phyloP scores from a whole-genome alignment of 2,797 vertebrate species.

The Momotus momota region DNA sequence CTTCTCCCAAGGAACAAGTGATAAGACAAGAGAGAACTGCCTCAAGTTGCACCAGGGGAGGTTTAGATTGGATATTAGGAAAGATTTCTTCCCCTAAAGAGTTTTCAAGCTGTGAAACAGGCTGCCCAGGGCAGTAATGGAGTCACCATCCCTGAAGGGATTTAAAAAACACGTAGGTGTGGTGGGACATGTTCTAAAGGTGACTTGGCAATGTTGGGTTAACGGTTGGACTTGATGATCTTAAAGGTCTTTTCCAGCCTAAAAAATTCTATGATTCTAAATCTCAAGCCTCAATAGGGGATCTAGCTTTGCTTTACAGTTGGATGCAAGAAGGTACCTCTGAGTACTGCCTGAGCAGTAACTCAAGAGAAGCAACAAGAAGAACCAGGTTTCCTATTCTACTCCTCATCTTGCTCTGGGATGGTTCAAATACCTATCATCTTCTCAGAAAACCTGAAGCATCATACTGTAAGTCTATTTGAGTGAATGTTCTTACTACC shows the following conservation, averaged over 20 bases:
- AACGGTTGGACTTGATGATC: not conserved
- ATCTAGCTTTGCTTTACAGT: not conserved
- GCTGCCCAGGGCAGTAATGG: not conserved
- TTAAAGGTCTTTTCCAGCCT: not conserved
- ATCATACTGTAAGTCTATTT: not conserved
- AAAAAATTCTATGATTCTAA: not conserved
- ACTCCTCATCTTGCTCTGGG: not conserved
- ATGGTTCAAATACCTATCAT: not conserved
- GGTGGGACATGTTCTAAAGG: not conserved
- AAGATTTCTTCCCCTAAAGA: not conserved
- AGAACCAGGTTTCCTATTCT: not conserved
- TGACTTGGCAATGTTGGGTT: not conserved
- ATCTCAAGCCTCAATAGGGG: not conserved
- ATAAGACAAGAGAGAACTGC: not conserved
- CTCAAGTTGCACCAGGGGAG: not conserved
- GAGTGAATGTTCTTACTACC: not conserved
- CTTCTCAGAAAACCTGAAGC: not conserved
- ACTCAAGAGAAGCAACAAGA: not conserved
- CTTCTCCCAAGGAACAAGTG: not conserved
- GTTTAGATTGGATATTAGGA: not conserved
- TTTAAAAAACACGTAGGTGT: not conserved
- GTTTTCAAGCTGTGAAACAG: not conserved
- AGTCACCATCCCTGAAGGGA: not conserved
- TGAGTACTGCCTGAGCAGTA: not conserved
- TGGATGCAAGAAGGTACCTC: not conserved